Conservation (phyloP, 2,113 vertebrate species). For the Scopus umbretta region DNA sequence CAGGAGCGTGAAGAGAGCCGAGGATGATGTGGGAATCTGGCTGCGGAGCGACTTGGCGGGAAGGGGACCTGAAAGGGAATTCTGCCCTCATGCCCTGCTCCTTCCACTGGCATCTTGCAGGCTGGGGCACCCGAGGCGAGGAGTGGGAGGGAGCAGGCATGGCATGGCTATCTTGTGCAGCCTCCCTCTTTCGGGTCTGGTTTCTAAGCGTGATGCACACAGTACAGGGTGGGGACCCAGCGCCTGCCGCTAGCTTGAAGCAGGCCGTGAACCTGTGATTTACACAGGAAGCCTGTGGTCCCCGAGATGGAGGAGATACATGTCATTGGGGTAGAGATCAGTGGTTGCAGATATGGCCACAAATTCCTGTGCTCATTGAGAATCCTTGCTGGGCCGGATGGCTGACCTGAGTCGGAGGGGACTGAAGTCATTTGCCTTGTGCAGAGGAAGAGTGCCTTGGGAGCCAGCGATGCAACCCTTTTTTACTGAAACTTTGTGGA, state of each 20-base stretch:
- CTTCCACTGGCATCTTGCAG: neutral
- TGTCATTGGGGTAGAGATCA: neutral
- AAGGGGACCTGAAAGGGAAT: neutral
- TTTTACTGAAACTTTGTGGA: neutral
- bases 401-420: neutral
- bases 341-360: neutral
- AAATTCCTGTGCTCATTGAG: neutral
- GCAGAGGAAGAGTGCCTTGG: neutral
- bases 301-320: neutral
- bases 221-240: fast-evolving
- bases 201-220: fast-evolving
- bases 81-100: neutral
- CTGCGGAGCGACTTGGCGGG: neutral
- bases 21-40: neutral
- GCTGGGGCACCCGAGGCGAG: neutral
- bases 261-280: neutral
- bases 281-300: neutral
- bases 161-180: neutral
- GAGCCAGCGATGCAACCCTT: neutral
- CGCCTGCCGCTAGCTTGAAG: fast-evolving
- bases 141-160: neutral
- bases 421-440: neutral
- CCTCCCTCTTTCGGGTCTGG: neutral
- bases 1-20: neutral
- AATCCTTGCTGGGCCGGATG: neutral